Conservation (phyloP, 1,140 invertebrate genomes). For the Tetragnatha versicolor region DNA sequence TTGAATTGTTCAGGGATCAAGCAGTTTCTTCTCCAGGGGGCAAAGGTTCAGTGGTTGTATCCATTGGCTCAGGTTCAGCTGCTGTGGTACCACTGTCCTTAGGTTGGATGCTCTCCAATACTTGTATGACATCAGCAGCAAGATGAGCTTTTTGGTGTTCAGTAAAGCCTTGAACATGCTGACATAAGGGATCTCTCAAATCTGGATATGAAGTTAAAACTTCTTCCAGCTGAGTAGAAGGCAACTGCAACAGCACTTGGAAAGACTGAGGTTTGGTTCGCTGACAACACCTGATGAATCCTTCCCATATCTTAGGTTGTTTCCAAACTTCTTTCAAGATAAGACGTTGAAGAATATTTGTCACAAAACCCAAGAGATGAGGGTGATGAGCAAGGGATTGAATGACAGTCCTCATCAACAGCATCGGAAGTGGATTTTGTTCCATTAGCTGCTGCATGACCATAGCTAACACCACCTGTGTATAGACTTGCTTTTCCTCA, state of each 20-base stretch:
- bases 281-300: slow-evolving; percentile 95
- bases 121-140: slow-evolving; percentile 69
- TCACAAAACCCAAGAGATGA: slow-evolving; percentile 85
- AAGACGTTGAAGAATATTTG: slow-evolving; percentile 89
- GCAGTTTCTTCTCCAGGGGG: slow-evolving; percentile 36
- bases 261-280: slow-evolving; percentile 88
- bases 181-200: slow-evolving; percentile 73
- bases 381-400: slow-evolving; percentile 91
- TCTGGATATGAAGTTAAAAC: slow-evolving; percentile 79
- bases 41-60: not conserved
- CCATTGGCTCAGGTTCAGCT: not conserved
- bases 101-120: slow-evolving; percentile 58
- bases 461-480: slow-evolving; percentile 82
- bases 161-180: slow-evolving; percentile 79
- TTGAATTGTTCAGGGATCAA: no score
- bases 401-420: slow-evolving; percentile 95
- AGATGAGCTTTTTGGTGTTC: slow-evolving; percentile 76
- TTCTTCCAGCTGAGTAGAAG: slow-evolving; percentile 77
- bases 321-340: slow-evolving; percentile 95
- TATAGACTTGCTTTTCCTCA: slow-evolving; percentile 83
- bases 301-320: slow-evolving; percentile 96
- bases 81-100: not conserved
- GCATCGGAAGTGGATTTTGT: slow-evolving; percentile 85
- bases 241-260: slow-evolving; percentile 83
- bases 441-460: slow-evolving; percentile 94